Conservation (phyloP, 2,888 invertebrate genomes). For the Drepanosiphum platanoidis region DNA sequence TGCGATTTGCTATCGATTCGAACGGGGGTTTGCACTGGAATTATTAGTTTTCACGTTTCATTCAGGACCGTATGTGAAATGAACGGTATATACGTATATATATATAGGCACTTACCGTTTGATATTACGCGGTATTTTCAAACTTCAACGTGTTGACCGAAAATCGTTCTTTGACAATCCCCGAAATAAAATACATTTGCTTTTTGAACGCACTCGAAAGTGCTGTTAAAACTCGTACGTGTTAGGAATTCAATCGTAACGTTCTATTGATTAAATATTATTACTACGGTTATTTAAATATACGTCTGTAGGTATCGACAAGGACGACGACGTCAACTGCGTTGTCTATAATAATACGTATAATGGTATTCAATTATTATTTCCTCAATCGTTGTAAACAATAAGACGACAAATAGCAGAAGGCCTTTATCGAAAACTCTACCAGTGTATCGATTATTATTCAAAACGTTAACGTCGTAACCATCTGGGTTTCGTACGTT, state of each 20-base stretch:
- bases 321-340: background rate
- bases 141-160: background rate
- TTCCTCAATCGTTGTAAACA: background rate
- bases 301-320: background rate
- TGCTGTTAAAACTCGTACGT: too few relatives aligned
- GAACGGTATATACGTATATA: too few relatives aligned
- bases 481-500: constrained; percentile 25
- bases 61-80: too few relatives aligned
- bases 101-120: too few relatives aligned
- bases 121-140: background rate
- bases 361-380: background rate
- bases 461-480: background rate
- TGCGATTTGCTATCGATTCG: too few relatives aligned
- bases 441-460: constrained; percentile 3
- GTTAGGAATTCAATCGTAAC: too few relatives aligned
- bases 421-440: background rate
- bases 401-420: constrained; percentile 20
- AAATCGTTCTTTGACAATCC: background rate
- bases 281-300: background rate
- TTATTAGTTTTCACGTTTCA: background rate
- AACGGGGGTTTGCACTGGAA: background rate
- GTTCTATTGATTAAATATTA: too few relatives aligned
- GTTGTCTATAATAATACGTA: background rate
- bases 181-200: background rate
- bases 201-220: background rate